phyloP scores from a whole-genome alignment of 2,888 invertebrate genomes.

The Automeris io region DNA sequence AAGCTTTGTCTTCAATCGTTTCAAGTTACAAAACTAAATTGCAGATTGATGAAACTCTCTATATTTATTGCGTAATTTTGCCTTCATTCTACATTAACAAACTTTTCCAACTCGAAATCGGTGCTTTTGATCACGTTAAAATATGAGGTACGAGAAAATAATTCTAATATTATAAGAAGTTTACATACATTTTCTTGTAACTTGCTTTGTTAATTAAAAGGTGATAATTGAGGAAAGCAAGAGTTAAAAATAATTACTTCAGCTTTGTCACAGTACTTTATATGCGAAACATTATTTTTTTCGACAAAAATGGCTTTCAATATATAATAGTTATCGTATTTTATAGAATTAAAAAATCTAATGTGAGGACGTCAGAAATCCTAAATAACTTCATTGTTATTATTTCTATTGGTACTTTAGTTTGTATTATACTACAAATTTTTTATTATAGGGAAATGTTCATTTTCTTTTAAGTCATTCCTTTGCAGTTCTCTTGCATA shows the following conservation, averaged over 20 bases:
- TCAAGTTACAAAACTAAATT: constrained; percentile 5
- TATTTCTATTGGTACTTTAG: constrained; percentile 37
- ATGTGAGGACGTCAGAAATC: constrained; percentile 28
- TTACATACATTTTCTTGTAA: too few species aligned
- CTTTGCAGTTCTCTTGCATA: constrained; percentile 26
- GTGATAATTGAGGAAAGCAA: too few species aligned
- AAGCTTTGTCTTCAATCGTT: constrained; percentile 18
- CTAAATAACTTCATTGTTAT: constrained; percentile 30
- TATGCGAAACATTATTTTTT: too few species aligned
- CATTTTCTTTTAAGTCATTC: constrained; percentile 39
- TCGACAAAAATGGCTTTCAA: too few species aligned
- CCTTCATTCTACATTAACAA: neutral
- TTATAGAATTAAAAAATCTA: too few species aligned
- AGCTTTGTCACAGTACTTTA: too few species aligned
- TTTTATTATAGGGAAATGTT: constrained; percentile 42
- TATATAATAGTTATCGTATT: too few species aligned
- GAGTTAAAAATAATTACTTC: too few species aligned
- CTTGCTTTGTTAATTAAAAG: too few species aligned
- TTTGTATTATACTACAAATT: constrained; percentile 33
- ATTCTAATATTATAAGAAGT: too few species aligned
- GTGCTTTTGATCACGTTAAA: too few species aligned
- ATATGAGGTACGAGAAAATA: too few species aligned
- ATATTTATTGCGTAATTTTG: neutral
- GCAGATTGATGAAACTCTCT: constrained; percentile 1
- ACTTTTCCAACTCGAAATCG: constrained; percentile 27